Conservation (phyloP, 2,888 invertebrate species). For the Drosophila leonis region DNA sequence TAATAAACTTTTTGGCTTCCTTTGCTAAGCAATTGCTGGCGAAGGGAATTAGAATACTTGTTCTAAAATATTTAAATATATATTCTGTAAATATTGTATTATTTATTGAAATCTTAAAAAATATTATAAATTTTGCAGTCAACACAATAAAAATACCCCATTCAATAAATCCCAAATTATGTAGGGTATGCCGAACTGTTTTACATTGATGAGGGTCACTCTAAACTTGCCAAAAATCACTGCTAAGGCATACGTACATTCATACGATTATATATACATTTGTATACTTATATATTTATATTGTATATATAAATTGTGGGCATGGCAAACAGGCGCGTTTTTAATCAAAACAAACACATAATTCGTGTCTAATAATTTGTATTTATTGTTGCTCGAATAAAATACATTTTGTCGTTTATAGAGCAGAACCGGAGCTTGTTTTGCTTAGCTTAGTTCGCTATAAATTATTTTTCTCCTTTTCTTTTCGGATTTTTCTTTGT, state of each 20-base stretch:
- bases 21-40: no score
- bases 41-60: no score
- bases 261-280: conserved; percentile 2
- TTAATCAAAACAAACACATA: conserved; percentile 76
- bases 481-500: conserved; percentile 15
- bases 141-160: background rate
- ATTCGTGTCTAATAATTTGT: conserved; percentile 61
- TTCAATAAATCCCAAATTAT: background rate
- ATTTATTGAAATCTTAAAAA: no score
- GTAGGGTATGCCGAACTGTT: conserved; percentile 18
- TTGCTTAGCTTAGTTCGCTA: conserved; percentile 38
- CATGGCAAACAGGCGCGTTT: conserved; percentile 42
- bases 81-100: no score
- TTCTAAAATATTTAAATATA: no score
- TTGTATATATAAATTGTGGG: background rate
- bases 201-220: conserved; percentile 63
- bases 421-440: conserved; percentile 30
- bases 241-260: conserved; percentile 8
- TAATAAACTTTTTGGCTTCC: no score
- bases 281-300: no score
- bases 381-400: conserved; percentile 46
- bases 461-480: conserved; percentile 46
- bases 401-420: conserved; percentile 26
- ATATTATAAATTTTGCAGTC: no score
- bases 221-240: conserved; percentile 21